Conservation (phyloP, 2,888 invertebrate species). For the Cantharis flavilabris region DNA sequence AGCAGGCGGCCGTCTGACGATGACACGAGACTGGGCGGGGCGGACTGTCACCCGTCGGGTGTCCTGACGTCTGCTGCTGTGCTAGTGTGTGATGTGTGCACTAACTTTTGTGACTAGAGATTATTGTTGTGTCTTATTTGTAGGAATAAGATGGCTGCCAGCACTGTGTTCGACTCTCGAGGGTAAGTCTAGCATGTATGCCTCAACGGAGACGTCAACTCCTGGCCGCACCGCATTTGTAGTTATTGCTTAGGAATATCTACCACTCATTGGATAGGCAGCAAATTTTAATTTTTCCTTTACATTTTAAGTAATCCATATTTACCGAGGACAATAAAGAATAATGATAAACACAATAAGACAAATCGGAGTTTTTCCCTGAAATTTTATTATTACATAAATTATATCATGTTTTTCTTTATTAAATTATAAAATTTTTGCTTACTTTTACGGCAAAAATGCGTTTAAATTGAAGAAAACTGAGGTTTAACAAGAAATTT, state of each 20-base stretch:
- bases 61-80: constrained; percentile 50
- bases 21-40: constrained; percentile 56
- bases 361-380: background rate
- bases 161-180: constrained; percentile 44
- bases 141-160: constrained; percentile 51
- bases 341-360: background rate
- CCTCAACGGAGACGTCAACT: constrained; percentile 4
- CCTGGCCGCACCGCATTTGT: background rate
- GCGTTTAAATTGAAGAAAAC: background rate
- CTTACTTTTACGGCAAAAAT: background rate
- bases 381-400: background rate
- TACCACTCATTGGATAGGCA: background rate
- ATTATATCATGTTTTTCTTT: background rate
- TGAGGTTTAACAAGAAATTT: constrained; percentile 1
- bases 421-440: background rate
- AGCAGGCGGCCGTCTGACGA: constrained; percentile 54
- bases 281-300: background rate
- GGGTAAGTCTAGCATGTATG: constrained; percentile 42
- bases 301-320: background rate
- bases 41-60: constrained; percentile 52
- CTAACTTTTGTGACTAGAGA: constrained; percentile 44
- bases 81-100: constrained; percentile 48
- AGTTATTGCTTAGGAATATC: background rate
- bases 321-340: background rate
- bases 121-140: constrained; percentile 35